Evolutionary conservation across 2,113 vertebrate species (phyloP).

Genomic region (Strix aluco): DNA sequence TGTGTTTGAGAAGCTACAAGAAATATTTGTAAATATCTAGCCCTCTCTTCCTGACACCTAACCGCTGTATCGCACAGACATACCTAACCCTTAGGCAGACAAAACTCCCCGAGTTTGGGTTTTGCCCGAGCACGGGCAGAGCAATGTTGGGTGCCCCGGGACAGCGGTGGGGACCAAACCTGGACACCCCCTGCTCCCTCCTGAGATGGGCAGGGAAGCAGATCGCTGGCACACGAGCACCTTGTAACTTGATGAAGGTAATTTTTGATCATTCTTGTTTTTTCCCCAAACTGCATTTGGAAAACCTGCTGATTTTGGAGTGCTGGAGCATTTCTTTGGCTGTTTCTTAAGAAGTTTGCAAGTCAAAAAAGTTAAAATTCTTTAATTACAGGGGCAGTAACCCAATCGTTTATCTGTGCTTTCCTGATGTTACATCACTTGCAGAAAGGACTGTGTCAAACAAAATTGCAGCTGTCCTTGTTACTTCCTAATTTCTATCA

Average conservation of each 20-base stretch:
- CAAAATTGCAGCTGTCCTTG: background rate
- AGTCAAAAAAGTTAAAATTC: background rate
- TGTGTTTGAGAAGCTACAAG: background rate
- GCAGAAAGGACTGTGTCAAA: background rate
- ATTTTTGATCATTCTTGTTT: background rate
- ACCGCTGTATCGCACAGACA: accelerated
- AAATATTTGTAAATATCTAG: accelerated
- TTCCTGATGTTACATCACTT: background rate
- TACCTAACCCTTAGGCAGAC: background rate
- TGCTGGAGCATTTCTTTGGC: background rate
- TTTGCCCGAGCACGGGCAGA: background rate
- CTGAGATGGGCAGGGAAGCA: background rate
- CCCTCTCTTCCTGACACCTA: background rate
- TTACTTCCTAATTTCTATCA: background rate
- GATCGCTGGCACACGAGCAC: background rate
- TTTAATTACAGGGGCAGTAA: background rate
- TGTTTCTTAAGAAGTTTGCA: background rate
- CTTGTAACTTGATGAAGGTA: background rate
- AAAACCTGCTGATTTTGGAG: background rate
- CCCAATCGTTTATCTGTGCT: background rate
- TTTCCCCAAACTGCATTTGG: background rate
- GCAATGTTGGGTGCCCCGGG: accelerated
- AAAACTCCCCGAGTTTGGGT: accelerated
- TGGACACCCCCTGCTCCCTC: background rate
- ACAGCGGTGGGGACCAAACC: background rate